A percentile compares a stretch with the other conserved stretches of the same genome.
Conservation (phyloP, 2,113 vertebrate genomes). For the Phyllostomus discolor region DNA sequence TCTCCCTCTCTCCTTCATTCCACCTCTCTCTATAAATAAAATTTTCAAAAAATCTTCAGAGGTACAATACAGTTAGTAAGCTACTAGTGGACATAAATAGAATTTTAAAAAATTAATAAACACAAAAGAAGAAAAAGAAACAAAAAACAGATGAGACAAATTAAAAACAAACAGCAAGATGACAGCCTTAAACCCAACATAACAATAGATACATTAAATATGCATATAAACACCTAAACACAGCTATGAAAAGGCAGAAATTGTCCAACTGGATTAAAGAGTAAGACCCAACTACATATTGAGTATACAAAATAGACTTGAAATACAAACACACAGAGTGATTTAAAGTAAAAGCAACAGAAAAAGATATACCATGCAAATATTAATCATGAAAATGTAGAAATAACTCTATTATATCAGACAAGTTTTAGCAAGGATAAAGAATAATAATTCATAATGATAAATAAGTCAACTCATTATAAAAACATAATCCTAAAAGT, state of each 20-base stretch:
- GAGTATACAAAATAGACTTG: background rate
- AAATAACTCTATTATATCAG: background rate
- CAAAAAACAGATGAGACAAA: background rate
- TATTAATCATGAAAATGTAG: constrained; percentile 25
- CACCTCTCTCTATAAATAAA: no score
- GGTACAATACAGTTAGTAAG: constrained; percentile 13
- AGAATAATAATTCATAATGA: background rate
- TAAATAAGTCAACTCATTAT: background rate
- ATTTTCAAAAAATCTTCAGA: background rate
- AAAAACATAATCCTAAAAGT: constrained; percentile 11
- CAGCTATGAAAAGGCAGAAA: background rate
- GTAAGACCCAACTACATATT: background rate
- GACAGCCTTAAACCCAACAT: background rate
- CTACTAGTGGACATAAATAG: background rate
- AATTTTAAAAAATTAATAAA: constrained; percentile 28
- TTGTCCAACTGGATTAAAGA: background rate
- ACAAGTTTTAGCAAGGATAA: constrained; percentile 6
- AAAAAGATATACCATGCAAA: background rate
- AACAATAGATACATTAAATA: background rate
- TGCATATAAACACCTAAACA: background rate
- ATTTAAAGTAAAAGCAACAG: constrained; percentile 9
- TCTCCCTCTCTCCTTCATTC: no score
- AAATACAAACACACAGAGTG: background rate
- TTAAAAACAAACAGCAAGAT: constrained; percentile 18
- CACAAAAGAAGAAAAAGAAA: constrained; percentile 27